Conservation (phyloP, 2,797 vertebrate genomes). For the Pangasius sanitwongsei region DNA sequence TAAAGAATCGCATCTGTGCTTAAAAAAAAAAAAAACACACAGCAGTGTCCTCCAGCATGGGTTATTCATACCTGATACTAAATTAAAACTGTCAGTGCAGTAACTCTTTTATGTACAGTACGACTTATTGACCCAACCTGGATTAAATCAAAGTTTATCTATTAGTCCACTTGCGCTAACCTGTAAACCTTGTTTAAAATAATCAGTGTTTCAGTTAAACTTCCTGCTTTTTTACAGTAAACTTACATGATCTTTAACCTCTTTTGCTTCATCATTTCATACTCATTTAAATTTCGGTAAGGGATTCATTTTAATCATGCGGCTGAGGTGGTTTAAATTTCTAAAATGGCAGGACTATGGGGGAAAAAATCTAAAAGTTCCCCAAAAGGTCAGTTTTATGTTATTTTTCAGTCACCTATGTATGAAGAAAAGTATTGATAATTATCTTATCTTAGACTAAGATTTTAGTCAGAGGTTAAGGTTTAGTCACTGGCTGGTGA, state of each 20-base stretch:
- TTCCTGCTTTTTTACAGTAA: neutral
- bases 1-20: slow-evolving; percentile 29
- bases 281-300: neutral
- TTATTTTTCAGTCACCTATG: neutral
- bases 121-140: neutral
- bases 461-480: neutral
- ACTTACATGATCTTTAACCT: neutral
- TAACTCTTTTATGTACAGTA: slow-evolving; percentile 13
- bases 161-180: neutral
- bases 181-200: neutral
- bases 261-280: neutral
- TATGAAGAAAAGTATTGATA: neutral
- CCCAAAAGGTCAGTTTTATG: neutral
- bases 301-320: neutral
- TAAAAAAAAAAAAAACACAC: slow-evolving; percentile 21
- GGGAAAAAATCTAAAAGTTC: neutral
- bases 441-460: neutral
- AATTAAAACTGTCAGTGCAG: slow-evolving; percentile 20
- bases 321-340: neutral
- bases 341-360: neutral
- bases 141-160: slow-evolving; percentile 9
- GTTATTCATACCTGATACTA: slow-evolving; percentile 18
- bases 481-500: neutral
- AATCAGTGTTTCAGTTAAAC: neutral
- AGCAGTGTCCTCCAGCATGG: slow-evolving; percentile 23